These are phyloP conservation scores for Ganaspis brasiliensis DNA, from an alignment of 2,888 invertebrate species.

Conservation along the genomic window DNA sequence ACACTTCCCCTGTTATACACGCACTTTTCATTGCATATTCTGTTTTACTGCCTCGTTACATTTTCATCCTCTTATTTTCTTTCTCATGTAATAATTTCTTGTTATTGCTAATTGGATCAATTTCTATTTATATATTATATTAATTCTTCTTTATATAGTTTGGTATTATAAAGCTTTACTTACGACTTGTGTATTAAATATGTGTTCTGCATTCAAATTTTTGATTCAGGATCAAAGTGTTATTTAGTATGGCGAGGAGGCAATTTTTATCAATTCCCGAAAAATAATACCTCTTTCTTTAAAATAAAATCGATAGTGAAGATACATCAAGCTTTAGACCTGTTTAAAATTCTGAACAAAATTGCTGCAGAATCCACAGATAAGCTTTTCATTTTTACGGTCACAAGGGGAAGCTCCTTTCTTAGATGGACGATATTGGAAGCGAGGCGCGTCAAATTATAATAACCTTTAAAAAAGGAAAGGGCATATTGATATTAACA, in stretches of 20 bases:
- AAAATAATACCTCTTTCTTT: neutral
- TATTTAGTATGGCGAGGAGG: no score
- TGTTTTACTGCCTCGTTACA: slow-evolving; percentile 30
- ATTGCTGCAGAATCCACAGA: slow-evolving; percentile 5
- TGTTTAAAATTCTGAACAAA: slow-evolving; percentile 29
- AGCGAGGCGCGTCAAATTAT: slow-evolving; percentile 27
- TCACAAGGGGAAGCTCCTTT: slow-evolving; percentile 18
- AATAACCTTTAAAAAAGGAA: slow-evolving; percentile 1
- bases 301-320: neutral
- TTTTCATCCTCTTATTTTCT: slow-evolving; percentile 15
- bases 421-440: slow-evolving; percentile 31
- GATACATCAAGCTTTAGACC: slow-evolving; percentile 1
- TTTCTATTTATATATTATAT: neutral
- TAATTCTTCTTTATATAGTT: neutral
- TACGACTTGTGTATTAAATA: no score
- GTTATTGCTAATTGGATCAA: slow-evolving; percentile 10
- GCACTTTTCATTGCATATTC: slow-evolving; percentile 32
- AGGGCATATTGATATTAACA: slow-evolving; percentile 30
- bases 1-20: neutral
- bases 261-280: neutral
- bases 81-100: neutral
- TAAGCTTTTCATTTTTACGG: slow-evolving; percentile 33
- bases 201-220: no score
- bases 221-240: no score
- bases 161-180: no score